A percentile compares a stretch with the other conserved stretches of the same genome.
Evolutionary conservation across 2,113 vertebrate genomes (phyloP).

Genomic region (Hypomesus transpacificus): DNA sequence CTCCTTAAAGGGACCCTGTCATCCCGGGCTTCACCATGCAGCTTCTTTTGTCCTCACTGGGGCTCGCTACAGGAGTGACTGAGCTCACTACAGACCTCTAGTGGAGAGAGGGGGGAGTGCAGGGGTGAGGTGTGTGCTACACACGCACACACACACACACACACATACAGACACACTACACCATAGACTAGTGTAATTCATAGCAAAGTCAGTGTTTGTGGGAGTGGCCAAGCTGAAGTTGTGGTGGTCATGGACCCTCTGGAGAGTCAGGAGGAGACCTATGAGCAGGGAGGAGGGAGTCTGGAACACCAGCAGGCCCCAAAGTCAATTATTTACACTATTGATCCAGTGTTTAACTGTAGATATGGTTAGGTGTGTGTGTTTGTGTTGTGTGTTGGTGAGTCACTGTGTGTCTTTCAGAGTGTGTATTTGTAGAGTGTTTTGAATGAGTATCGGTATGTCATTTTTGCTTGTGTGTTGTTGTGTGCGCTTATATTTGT

Average conservation of each 20-base stretch:
- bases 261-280: constrained; percentile 6
- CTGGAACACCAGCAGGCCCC: constrained; percentile 39
- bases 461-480: background rate
- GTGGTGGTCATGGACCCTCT: background rate
- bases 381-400: constrained; percentile 34
- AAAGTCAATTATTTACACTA: constrained; percentile 53
- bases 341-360: constrained; percentile 47
- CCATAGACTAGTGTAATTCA: background rate
- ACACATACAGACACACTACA: background rate
- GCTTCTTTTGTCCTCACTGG: background rate
- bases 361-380: constrained; percentile 18
- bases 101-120: constrained; percentile 1
- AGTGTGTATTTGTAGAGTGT: constrained; percentile 29
- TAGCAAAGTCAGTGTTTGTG: background rate
- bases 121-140: background rate
- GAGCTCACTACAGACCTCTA: background rate
- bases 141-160: background rate
- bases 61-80: background rate
- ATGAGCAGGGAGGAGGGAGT: constrained; percentile 32
- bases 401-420: constrained; percentile 35
- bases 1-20: constrained; percentile 52
- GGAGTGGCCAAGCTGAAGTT: background rate
- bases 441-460: background rate
- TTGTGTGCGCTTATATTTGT: constrained; percentile 1
- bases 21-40: constrained; percentile 27